phyloP scores from a whole-genome alignment of 2,888 invertebrate genomes.

The Drosophila barbarae region DNA sequence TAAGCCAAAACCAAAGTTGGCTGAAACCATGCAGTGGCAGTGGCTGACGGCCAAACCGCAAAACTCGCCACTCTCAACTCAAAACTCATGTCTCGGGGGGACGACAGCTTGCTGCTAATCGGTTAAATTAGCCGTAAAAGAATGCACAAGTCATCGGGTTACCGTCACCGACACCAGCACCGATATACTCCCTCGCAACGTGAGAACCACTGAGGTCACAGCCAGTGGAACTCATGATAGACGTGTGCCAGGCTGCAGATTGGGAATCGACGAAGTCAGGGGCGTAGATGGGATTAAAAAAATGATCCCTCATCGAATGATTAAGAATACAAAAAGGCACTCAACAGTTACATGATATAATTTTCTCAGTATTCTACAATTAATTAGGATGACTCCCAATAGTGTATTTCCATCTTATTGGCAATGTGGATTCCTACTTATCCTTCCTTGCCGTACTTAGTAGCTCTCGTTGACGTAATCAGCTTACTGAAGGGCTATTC shows the following conservation, averaged over 20 bases:
- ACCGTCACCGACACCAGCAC: slow-evolving; percentile 27
- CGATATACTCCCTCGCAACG: slow-evolving; percentile 66
- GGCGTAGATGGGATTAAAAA: slow-evolving; percentile 12
- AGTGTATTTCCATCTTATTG: background rate
- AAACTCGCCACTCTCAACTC: background rate
- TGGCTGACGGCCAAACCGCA: slow-evolving; percentile 41
- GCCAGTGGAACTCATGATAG: slow-evolving; percentile 60
- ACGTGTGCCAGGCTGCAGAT: slow-evolving; percentile 62
- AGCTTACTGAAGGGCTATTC: slow-evolving; percentile 4
- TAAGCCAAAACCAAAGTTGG: slow-evolving; percentile 8
- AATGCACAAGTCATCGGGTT: slow-evolving; percentile 65
- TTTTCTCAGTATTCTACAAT: background rate
- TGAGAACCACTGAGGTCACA: slow-evolving; percentile 49
- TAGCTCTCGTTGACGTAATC: slow-evolving; percentile 10
- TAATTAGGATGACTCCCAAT: background rate
- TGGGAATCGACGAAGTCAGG: background rate
- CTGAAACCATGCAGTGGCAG: slow-evolving; percentile 35
- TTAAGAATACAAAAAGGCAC: too few relatives aligned
- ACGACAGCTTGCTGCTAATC: slow-evolving; percentile 66
- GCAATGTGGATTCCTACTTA: background rate
- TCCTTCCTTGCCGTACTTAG: background rate
- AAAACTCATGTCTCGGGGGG: slow-evolving; percentile 23
- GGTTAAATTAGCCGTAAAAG: slow-evolving; percentile 75
- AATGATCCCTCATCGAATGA: background rate
- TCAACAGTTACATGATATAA: background rate